These are phyloP conservation scores for Perca schrenkii DNA, from an alignment of 2,113 vertebrate species.

Conservation along the genomic window DNA sequence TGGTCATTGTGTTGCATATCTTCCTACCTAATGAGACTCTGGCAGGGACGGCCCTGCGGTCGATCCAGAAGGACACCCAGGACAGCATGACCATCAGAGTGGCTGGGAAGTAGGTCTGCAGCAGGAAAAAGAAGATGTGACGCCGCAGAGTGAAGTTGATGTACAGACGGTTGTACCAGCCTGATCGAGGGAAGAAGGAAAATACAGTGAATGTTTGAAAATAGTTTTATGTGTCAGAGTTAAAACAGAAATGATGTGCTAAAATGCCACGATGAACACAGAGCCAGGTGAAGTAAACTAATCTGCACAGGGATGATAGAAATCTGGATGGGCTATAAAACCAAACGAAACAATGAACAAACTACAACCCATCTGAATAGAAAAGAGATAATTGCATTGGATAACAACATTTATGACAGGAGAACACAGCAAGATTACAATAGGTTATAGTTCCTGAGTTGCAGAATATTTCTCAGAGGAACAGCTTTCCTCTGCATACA, in stretches of 20 bases:
- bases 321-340: slow-evolving; percentile 14
- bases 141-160: slow-evolving; percentile 94
- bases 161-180: slow-evolving; percentile 95
- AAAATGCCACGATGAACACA: not conserved
- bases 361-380: slow-evolving; percentile 1
- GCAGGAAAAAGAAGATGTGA: slow-evolving; percentile 96
- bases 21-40: slow-evolving; percentile 92
- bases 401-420: slow-evolving; percentile 10
- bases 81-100: slow-evolving; percentile 96
- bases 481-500: slow-evolving; percentile 1
- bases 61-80: slow-evolving; percentile 98
- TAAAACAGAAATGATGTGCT: not conserved
- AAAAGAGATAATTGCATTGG: slow-evolving; percentile 6
- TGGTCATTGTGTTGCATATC: not conserved
- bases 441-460: not conserved
- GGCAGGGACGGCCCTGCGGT: slow-evolving; percentile 92
- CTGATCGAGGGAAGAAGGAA: slow-evolving; percentile 73
- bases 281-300: not conserved
- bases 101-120: slow-evolving; percentile 95
- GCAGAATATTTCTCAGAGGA: not conserved
- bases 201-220: not conserved
- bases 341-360: not conserved
- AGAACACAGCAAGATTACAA: not conserved
- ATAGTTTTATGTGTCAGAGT: not conserved
- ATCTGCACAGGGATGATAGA: not conserved